Evolutionary conservation across 1,140 invertebrate genomes (phyloP).

Genomic region (Tetragnatha versicolor): DNA sequence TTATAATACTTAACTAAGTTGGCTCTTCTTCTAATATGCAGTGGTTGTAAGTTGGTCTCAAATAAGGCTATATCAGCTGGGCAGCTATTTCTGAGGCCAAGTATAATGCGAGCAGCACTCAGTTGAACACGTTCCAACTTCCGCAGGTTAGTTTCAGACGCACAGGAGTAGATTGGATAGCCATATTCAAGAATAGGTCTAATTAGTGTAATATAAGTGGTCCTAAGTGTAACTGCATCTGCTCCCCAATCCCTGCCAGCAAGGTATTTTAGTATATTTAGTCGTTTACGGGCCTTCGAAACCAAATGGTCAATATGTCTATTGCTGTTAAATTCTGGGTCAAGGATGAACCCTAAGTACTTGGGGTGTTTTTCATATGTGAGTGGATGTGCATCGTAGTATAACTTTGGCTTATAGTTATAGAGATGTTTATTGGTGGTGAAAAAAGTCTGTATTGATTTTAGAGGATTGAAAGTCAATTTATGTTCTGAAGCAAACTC

Average conservation of each 20-base stretch:
- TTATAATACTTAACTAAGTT: neutral
- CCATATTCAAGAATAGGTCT: too few relatives aligned
- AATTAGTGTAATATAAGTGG: neutral
- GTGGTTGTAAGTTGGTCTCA: neutral
- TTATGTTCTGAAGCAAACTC: conserved; percentile 3
- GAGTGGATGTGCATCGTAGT: neutral
- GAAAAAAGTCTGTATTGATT: too few relatives aligned
- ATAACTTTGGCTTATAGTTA: neutral
- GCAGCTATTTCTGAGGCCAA: neutral
- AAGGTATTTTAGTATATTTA: neutral
- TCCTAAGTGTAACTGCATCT: neutral
- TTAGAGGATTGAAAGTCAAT: conserved; percentile 8
- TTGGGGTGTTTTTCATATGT: neutral
- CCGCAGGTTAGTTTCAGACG: neutral
- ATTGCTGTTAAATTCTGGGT: neutral
- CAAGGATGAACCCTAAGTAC: too few relatives aligned
- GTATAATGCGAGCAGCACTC: neutral
- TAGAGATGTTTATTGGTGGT: neutral
- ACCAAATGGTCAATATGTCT: neutral
- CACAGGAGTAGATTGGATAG: neutral
- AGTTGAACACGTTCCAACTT: neutral
- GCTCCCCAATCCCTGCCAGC: neutral
- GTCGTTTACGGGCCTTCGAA: too few relatives aligned
- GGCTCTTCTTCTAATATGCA: neutral
- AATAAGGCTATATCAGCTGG: neutral